phyloP scores from a whole-genome alignment of 2,797 vertebrate species.

The Petrocephalus schoutedeni region DNA sequence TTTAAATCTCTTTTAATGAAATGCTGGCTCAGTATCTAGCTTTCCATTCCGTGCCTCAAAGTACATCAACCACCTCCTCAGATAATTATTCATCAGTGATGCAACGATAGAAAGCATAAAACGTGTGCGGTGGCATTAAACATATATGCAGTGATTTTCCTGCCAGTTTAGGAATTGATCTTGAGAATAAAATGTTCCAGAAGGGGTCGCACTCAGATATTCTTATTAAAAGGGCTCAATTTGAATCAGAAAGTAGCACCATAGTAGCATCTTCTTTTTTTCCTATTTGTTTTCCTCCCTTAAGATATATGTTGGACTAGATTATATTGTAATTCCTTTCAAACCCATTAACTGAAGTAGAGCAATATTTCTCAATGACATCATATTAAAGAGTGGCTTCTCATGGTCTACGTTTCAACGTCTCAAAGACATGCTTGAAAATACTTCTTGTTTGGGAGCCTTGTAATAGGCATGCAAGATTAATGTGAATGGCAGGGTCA shows the following conservation, averaged over 20 bases:
- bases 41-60: background rate
- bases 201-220: background rate
- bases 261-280: background rate
- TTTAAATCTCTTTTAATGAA: background rate
- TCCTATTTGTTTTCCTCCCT: background rate
- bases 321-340: background rate
- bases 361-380: background rate
- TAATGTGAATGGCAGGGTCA: background rate
- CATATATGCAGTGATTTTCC: background rate
- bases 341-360: background rate
- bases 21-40: background rate
- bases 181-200: background rate
- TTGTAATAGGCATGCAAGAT: background rate
- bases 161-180: background rate
- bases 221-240: background rate
- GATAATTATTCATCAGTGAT: background rate
- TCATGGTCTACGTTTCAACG: background rate
- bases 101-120: background rate
- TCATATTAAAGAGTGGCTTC: background rate
- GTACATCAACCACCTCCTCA: background rate
- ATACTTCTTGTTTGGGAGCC: background rate
- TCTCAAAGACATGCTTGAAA: background rate
- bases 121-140: background rate
- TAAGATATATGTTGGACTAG: background rate
- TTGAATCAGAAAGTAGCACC: background rate